Conservation (phyloP, 2,888 invertebrate genomes). For the Oasisia sp. region DNA sequence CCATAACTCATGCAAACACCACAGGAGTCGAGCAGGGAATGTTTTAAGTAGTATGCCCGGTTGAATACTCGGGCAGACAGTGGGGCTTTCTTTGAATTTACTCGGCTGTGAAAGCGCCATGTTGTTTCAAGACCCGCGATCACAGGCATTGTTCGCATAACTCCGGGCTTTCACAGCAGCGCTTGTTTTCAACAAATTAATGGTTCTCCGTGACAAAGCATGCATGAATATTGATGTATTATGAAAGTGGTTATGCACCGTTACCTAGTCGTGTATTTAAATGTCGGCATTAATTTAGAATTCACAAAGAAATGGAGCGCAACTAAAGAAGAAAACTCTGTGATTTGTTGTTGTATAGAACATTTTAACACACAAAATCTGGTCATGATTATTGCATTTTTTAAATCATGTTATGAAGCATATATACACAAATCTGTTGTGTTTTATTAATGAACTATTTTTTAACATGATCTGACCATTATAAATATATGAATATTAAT, state of each 20-base stretch:
- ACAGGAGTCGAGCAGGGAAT: background rate
- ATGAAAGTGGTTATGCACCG: slow-evolving; percentile 4
- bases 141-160: background rate
- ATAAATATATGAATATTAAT: no score
- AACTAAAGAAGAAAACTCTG: background rate
- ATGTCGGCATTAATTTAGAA: background rate
- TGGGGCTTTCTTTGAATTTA: background rate
- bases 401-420: no score
- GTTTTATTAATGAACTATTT: no score
- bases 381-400: no score
- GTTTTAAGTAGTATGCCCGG: background rate
- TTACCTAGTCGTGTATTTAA: slow-evolving; percentile 3
- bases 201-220: slow-evolving; percentile 4
- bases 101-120: background rate
- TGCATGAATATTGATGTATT: slow-evolving; percentile 6
- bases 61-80: background rate
- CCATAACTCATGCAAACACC: background rate
- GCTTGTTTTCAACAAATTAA: slow-evolving; percentile 13
- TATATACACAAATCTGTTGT: no score
- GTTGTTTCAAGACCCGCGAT: background rate
- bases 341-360: background rate
- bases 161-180: background rate
- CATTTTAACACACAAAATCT: background rate
- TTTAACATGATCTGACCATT: no score
- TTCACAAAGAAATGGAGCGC: background rate